phyloP scores from a whole-genome alignment of 2,797 vertebrate species.

The Squalus acanthias region DNA sequence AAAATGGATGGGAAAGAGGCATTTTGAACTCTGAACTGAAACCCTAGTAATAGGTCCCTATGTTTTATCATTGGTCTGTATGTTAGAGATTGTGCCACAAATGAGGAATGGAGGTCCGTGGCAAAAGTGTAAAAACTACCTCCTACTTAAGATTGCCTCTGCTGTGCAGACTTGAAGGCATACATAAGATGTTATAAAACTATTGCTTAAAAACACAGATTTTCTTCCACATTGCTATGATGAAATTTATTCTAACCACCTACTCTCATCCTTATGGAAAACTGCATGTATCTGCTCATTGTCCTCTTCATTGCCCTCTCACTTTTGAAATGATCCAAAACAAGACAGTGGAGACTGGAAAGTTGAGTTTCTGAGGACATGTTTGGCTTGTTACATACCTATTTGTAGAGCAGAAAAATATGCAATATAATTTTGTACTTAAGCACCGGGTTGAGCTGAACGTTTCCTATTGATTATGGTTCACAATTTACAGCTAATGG shows the following conservation, averaged over 20 bases:
- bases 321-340: too few species aligned
- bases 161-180: too few species aligned
- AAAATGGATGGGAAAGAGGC: not conserved
- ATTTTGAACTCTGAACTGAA: slow-evolving; percentile 9
- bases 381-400: too few species aligned
- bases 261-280: not conserved
- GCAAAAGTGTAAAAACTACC: not conserved
- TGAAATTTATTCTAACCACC: too few species aligned
- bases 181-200: too few species aligned
- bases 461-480: not conserved
- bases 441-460: not conserved
- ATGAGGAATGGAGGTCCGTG: not conserved
- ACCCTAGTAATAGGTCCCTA: not conserved
- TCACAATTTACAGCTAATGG: not conserved
- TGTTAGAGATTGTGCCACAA: not conserved
- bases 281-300: not conserved
- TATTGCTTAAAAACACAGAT: too few species aligned
- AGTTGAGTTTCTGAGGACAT: too few species aligned
- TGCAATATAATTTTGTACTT: not conserved
- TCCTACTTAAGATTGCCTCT: too few species aligned
- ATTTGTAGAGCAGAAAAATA: not conserved
- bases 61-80: not conserved
- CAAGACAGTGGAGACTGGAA: too few species aligned
- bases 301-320: not conserved
- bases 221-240: too few species aligned